Evolutionary conservation across 2,888 invertebrate species (phyloP), one percentile per base, ranked within the genome.

Genomic region (Calliopum simillimum): DNA sequence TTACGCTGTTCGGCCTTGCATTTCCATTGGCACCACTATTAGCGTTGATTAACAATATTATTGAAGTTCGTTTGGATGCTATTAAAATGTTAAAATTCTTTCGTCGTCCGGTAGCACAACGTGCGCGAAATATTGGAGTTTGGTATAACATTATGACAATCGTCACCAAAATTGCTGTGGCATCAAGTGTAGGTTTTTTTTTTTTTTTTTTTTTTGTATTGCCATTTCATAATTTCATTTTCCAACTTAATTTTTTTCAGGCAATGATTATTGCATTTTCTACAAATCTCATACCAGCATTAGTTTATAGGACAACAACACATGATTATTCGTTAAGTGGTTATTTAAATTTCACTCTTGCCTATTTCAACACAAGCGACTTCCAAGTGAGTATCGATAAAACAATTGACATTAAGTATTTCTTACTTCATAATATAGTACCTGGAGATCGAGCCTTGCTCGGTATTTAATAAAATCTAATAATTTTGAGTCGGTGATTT

Each of bases 11-110:
- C 80, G 94, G 95, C 33, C 91, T 93, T 44, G 95, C 95, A 2
- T 95, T 96, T 85, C 95, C 95, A 0, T 82, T 96, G 73, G 95
- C 94, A 0, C 95, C 95, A 1, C 84, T 95, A 1, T 92, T 95
- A 85, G 94, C 95, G 1, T 86, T 95, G 47, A 85, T 94, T 41
- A 95, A 95, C 84, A 96, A 96, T 83, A 88, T 94, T 23, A 86
- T 96, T 59, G 95, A 96, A 86, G 93, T 95, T 87, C 89, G 95
- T 33, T 86, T 94, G 70, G 95, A 95, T 86, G 95, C 94, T 25
- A 91, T 91, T 76, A 95, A 95, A 85, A 92, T 94, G 83, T 87
- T 94, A 8, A 91, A 90, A 66, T 91, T 92, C 76, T 91, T 90
- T 77, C 87, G 93, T 44, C 86, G 94, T 33, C 94, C 94, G 0